Conservation (phyloP, 2,888 invertebrate species). For the Drosophila mulleri region DNA sequence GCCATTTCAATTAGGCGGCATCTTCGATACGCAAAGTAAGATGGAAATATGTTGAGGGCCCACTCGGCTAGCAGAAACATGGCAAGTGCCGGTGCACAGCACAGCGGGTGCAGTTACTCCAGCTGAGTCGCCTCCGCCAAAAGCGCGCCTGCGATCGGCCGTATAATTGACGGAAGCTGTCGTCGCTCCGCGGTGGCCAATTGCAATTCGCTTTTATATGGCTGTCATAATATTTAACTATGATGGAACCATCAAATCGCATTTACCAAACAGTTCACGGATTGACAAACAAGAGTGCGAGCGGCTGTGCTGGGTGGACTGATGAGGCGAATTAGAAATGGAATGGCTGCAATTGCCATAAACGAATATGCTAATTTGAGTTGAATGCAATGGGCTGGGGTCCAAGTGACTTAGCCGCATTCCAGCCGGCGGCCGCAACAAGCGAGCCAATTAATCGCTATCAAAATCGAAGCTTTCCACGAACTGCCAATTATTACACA, state of each 20-base stretch:
- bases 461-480: slow-evolving; percentile 72
- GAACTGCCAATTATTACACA: slow-evolving; percentile 80
- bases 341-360: slow-evolving; percentile 61
- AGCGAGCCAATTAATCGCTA: slow-evolving; percentile 73
- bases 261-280: slow-evolving; percentile 49
- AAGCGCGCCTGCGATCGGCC: slow-evolving; percentile 36
- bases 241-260: slow-evolving; percentile 62
- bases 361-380: slow-evolving; percentile 76
- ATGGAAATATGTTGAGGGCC: slow-evolving; percentile 28
- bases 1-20: slow-evolving; percentile 36
- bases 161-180: slow-evolving; percentile 74
- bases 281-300: slow-evolving; percentile 14
- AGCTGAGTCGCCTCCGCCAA: slow-evolving; percentile 55
- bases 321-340: slow-evolving; percentile 46
- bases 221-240: slow-evolving; percentile 63
- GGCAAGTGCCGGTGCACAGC: slow-evolving; percentile 27
- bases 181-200: slow-evolving; percentile 54
- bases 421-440: slow-evolving; percentile 39
- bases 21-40: slow-evolving; percentile 39
- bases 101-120: slow-evolving; percentile 49
- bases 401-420: slow-evolving; percentile 54
- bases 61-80: slow-evolving; percentile 4
- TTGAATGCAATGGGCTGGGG: slow-evolving; percentile 21
- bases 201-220: slow-evolving; percentile 71
- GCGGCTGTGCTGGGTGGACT: background rate